Evolutionary conservation across 2,113 vertebrate genomes (phyloP).

Genomic region (Colistium nudipinnis): DNA sequence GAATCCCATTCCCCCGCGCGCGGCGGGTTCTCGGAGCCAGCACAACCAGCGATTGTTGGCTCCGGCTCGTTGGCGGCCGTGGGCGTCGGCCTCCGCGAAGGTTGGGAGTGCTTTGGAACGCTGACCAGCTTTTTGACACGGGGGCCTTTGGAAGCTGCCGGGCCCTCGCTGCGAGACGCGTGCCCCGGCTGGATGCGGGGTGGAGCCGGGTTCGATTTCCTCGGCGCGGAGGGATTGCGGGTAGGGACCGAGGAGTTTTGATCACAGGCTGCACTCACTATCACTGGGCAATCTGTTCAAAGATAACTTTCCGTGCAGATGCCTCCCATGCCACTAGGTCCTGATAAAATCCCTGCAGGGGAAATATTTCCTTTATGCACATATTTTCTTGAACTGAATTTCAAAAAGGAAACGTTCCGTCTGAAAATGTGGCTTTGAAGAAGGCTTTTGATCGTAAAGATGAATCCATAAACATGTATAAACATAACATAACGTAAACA

Average conservation of each 20-base stretch:
- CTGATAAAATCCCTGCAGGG: not conserved
- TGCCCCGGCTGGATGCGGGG: constrained; percentile 15
- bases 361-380: not conserved
- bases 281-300: constrained; percentile 2
- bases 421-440: not conserved
- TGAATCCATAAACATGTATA: not conserved
- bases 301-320: constrained; percentile 10
- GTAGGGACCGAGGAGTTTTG: constrained; percentile 14
- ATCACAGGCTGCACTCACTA: constrained; percentile 1
- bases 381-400: not conserved
- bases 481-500: no score
- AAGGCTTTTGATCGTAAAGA: not conserved
- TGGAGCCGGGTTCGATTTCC: constrained; percentile 27
- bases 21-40: constrained; percentile 12
- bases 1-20: constrained; percentile 29
- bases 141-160: constrained; percentile 31
- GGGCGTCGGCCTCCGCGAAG: constrained; percentile 32
- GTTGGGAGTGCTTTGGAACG: constrained; percentile 42
- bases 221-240: constrained; percentile 10
- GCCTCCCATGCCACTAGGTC: not conserved
- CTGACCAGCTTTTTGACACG: constrained; percentile 59
- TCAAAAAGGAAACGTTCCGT: not conserved
- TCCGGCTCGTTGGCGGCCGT: constrained; percentile 17
- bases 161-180: constrained; percentile 22
- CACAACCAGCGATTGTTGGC: constrained; percentile 53